These are phyloP conservation scores for Glareola pratincola DNA, from an alignment of 2,113 vertebrate genomes.

Conservation along the genomic window DNA sequence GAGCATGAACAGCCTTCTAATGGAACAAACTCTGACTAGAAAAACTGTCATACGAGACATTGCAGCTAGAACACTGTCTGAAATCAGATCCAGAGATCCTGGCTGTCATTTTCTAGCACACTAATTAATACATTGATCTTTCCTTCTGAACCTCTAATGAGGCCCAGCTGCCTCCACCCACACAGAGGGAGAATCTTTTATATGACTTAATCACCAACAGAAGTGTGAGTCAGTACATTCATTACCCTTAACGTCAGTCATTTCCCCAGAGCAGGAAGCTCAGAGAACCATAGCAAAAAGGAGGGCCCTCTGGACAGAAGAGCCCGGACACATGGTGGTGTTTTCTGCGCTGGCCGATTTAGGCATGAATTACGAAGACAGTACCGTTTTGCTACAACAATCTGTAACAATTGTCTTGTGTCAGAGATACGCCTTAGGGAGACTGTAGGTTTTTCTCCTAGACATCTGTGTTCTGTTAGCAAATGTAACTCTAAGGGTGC, in stretches of 20 bases:
- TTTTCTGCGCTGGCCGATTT: not conserved
- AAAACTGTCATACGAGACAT: not conserved
- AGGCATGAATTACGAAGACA: not conserved
- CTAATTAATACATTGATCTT: slow-evolving; percentile 32
- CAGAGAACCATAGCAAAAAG: not conserved
- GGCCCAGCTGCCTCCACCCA: slow-evolving; percentile 2
- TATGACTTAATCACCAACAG: not conserved
- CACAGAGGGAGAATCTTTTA: not conserved
- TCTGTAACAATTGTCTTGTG: not conserved
- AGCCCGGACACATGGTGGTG: not conserved
- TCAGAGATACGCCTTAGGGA: not conserved
- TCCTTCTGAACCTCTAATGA: slow-evolving; percentile 18
- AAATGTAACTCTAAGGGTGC: not conserved
- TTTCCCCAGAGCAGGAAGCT: not conserved
- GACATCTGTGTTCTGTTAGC: not conserved
- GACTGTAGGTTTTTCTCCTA: not conserved
- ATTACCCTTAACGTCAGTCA: not conserved
- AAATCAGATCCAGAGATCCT: not conserved
- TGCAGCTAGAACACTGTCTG: not conserved
- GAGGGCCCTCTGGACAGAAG: not conserved
- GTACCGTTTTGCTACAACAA: not conserved
- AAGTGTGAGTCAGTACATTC: not conserved
- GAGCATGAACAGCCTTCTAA: not conserved
- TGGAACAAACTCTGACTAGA: not conserved
- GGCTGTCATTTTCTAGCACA: not conserved